phyloP scores from a whole-genome alignment of 1,140 invertebrate species.

The Drosophila arizonae region DNA sequence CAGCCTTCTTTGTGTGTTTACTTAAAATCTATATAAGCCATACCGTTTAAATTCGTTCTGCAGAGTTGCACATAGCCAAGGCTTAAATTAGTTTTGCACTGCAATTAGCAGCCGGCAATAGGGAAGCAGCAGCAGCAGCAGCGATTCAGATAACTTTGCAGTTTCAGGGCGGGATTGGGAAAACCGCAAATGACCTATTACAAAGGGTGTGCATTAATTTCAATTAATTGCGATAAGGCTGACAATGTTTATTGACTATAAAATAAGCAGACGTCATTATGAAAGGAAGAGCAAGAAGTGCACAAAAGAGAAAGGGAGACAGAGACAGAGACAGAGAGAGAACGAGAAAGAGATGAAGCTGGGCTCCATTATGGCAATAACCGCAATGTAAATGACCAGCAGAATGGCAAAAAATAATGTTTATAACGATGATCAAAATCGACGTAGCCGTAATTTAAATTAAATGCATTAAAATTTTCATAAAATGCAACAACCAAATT shows the following conservation, averaged over 20 bases:
- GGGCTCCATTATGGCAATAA: constrained; percentile 21
- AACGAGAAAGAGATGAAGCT: neutral
- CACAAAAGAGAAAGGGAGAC: neutral
- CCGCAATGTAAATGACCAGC: constrained; percentile 49
- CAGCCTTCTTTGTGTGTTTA: too few species aligned
- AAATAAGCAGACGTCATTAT: constrained; percentile 50
- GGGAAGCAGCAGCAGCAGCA: constrained; percentile 16
- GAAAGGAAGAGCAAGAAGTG: neutral
- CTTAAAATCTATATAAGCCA: too few species aligned
- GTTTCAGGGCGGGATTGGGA: neutral
- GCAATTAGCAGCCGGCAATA: neutral
- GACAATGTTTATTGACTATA: constrained; percentile 71
- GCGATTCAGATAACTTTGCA: constrained; percentile 10
- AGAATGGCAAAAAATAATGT: constrained; percentile 48
- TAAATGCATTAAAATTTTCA: constrained; percentile 72
- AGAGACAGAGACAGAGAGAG: neutral
- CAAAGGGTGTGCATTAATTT: constrained; percentile 55
- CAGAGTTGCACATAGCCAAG: too few species aligned
- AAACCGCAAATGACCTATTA: constrained; percentile 51
- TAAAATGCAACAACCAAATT: constrained; percentile 35
- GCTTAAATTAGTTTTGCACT: neutral
- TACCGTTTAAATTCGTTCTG: too few species aligned
- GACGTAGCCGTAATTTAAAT: constrained; percentile 70
- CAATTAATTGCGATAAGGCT: constrained; percentile 71
- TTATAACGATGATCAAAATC: constrained; percentile 54